Evolutionary conservation across 2,888 invertebrate species (phyloP), one percentile per base, ranked within the genome.

Genomic region (Dysmachus trigonus): DNA sequence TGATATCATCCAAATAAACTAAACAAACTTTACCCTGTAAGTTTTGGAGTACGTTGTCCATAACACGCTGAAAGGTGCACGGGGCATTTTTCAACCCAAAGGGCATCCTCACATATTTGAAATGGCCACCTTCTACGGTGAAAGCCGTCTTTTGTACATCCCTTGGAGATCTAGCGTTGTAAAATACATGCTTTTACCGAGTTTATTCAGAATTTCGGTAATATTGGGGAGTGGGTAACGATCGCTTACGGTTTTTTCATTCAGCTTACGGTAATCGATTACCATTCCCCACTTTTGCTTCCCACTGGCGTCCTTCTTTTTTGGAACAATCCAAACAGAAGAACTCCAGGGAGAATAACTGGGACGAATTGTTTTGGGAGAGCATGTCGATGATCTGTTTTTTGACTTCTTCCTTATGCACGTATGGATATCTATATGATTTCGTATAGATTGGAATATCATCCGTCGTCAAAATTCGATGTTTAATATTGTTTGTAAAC

Each of bases 261-360:
- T 92, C 81, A 91, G 73, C 86, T 90, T 89, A 33, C 90, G 84
- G 86, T 90, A 91, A 86, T 91, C 91, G 0, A 91, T 89, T 10
- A 91, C 91, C 41, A 91, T 86, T 41, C 90, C 85, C 89, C 89
- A 90, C 88, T 89, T 89, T 41, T 86, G 86, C 85, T 89, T 87
- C 6, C 18, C 53, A 35, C 81, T 62, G 6, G 35, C 62, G n/a
- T 83, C 74, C 18, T 10, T 7, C 22, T 85, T 85, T 13, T 81
- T 81, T 72, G 81, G 73, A 15, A 86, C 86, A 38, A 83, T 62
- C 83, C 82, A 86, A 10, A 83, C 53, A 27, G 76, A 62, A 6
- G 38, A 74, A 8, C 62, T 82, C 81, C 82, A 86, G 3, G 74
- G 82, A 8, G 53, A 82, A 5, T 82, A 79, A n/a, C 82, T 86